Base-by-base conservation (phyloP, 2,797 vertebrate species). In the Myioborus melanocephalus region DNA sequence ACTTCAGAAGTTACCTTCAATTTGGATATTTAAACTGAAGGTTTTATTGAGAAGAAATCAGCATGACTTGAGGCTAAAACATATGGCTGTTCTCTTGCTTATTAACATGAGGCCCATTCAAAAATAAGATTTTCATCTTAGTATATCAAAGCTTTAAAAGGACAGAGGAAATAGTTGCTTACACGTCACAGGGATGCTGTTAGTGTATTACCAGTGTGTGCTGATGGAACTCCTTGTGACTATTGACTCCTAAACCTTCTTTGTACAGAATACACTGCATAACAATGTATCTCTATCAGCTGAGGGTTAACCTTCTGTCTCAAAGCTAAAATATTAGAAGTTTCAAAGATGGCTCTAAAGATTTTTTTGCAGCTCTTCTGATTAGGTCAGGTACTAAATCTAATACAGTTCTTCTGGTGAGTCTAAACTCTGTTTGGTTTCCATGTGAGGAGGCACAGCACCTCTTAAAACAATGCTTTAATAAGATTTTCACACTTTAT, bases 171-270 rank as follows among this genome's bases (percentile, higher is more conserved):
- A n/a, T 13, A 75, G 37, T 72, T 73, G 43, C 78, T 59, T 65
- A 46, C 7, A 1, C 2, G 1, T 70, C n/a, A 10, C 4, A 14
- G 35, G 53, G 26, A 22, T 2, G 1, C 28, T 79, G 3, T 73
- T 32, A 34, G 28, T 30, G 7, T 52, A 18, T 81, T 78, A 46
- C 14, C 30, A 41, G 55, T 5, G 26, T 66, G 20, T 57, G 35
- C n/a, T 71, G 50, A 39, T 77, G 55, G 60, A 88, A 72, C 43
- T 72, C 28, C 22, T 61, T 35, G 30, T 57, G 35, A 59, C 37
- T 82, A 16, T 44, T 82, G 3, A 7, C 59, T 82, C 35, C 44
- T 79, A 55, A 88, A 46, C 28, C 20, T 39, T 72, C n/a, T 34
- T 16, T 35, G 9, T 19, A 12, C 24, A 37, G 34, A 59, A 27